These are phyloP conservation scores for Vidua macroura DNA, from an alignment of 2,113 vertebrate genomes.

Conservation along the genomic window DNA sequence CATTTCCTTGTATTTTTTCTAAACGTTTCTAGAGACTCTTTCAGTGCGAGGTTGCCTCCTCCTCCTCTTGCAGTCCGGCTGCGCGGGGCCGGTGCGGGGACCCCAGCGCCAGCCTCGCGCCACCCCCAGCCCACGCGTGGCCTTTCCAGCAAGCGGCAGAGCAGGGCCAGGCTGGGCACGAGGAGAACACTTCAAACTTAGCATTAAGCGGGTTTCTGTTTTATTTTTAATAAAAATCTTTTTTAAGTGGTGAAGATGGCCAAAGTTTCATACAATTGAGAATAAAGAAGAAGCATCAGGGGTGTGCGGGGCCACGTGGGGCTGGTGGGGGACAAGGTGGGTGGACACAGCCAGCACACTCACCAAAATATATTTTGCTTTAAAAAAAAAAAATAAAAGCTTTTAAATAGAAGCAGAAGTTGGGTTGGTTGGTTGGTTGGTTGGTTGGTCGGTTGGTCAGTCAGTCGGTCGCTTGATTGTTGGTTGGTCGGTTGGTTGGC, in stretches of 20 bases:
- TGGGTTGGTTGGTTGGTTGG: constrained; percentile 54
- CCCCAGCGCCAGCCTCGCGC: neutral
- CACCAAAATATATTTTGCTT: constrained; percentile 79
- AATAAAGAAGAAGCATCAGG: constrained; percentile 75
- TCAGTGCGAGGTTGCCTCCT: constrained; percentile 46
- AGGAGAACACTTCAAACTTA: constrained; percentile 67
- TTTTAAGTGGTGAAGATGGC: constrained; percentile 91
- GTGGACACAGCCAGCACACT: constrained; percentile 80
- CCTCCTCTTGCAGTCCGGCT: neutral
- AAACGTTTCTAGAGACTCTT: constrained; percentile 26
- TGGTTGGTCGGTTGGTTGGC: constrained; percentile 55
- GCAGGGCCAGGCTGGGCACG: neutral
- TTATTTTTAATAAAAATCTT: constrained; percentile 78
- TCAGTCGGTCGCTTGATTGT: constrained; percentile 32
- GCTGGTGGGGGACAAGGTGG: constrained; percentile 62
- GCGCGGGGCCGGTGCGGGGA: neutral
- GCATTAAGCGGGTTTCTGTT: constrained; percentile 81
- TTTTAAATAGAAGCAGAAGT: constrained; percentile 74
- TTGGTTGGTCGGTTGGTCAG: constrained; percentile 32
- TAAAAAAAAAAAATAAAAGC: constrained; percentile 75
- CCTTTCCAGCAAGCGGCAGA: neutral
- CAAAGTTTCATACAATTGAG: constrained; percentile 91
- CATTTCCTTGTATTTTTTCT: constrained; percentile 64
- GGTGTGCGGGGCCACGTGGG: constrained; percentile 57
- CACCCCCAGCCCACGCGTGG: neutral